phyloP scores from a whole-genome alignment of 2,888 invertebrate species.

The Laspeyria flexula region DNA sequence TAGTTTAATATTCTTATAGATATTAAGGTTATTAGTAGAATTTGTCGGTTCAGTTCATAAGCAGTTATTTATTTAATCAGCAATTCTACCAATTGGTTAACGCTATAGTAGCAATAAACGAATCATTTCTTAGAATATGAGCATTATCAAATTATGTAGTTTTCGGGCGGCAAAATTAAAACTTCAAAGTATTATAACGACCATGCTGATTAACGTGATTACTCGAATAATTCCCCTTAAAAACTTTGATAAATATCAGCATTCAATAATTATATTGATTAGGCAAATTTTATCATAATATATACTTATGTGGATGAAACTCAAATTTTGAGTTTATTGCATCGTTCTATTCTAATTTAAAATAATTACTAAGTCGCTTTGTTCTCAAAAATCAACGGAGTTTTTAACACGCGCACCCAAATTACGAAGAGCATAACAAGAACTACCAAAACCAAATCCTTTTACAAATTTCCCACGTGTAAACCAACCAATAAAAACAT shows the following conservation, averaged over 20 bases:
- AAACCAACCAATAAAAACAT: constrained; percentile 59
- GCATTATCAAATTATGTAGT: constrained; percentile 4
- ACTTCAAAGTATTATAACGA: constrained; percentile 3
- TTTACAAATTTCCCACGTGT: constrained; percentile 59
- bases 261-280: not conserved
- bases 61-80: constrained; percentile 5
- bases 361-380: no score
- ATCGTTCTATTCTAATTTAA: no score
- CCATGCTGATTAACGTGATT: not conserved
- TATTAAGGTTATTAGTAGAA: constrained; percentile 4
- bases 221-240: not conserved
- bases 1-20: not conserved
- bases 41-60: constrained; percentile 6
- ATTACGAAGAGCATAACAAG: constrained; percentile 10
- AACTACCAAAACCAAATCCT: constrained; percentile 34
- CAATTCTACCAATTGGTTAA: not conserved
- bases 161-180: constrained; percentile 2
- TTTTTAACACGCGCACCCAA: not conserved
- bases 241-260: not conserved
- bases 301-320: not conserved
- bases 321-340: not conserved
- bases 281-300: not conserved
- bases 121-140: constrained; percentile 7
- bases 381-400: not conserved
- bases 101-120: constrained; percentile 19